These are phyloP conservation scores for Sprattus sprattus DNA, from an alignment of 2,113 vertebrate species.

Conservation along the genomic window DNA sequence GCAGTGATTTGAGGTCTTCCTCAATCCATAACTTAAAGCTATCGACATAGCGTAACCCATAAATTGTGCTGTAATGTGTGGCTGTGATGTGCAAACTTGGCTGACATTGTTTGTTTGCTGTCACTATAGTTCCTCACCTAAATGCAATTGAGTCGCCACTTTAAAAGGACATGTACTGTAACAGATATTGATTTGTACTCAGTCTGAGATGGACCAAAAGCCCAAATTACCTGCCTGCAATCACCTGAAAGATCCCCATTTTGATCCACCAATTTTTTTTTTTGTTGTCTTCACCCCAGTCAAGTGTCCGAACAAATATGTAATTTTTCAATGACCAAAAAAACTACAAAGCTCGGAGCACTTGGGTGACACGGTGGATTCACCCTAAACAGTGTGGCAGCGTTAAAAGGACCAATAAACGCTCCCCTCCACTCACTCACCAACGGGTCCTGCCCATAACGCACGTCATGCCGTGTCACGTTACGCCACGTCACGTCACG, in stretches of 20 bases:
- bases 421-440: constrained; percentile 9
- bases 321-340: not conserved
- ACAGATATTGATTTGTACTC: constrained; percentile 14
- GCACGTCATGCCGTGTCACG: not conserved
- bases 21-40: not conserved
- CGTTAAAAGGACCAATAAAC: constrained; percentile 17
- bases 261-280: not conserved
- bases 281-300: not conserved
- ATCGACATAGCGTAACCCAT: not conserved
- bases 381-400: not conserved
- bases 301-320: not conserved
- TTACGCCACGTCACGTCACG: not conserved
- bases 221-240: not conserved
- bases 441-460: constrained; percentile 8
- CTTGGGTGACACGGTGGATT: not conserved
- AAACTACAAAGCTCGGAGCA: not conserved
- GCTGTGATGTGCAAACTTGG: not conserved
- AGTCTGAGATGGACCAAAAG: not conserved
- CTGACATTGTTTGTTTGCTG: not conserved
- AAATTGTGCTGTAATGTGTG: not conserved
- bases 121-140: not conserved
- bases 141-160: not conserved
- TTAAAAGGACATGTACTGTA: not conserved
- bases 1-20: not conserved
- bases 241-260: not conserved